Evolutionary conservation across 2,888 invertebrate species (phyloP).

Genomic region (Leptinotarsa peninsularis): DNA sequence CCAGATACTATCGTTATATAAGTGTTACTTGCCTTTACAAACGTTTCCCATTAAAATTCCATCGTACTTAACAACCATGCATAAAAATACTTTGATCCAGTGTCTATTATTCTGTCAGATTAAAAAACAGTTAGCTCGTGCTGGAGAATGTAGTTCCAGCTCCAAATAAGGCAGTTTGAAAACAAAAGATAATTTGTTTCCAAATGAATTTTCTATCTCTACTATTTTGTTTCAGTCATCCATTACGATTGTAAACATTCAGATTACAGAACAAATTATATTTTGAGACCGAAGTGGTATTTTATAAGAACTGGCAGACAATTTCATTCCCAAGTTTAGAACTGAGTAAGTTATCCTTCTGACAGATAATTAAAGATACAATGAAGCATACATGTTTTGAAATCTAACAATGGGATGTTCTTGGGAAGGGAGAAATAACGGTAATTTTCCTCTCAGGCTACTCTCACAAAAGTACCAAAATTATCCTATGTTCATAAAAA

Average conservation of each 20-base stretch:
- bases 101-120: not conserved
- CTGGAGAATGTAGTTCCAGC: not conserved
- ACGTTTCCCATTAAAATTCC: not conserved
- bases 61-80: not conserved
- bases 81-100: not conserved
- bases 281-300: not conserved
- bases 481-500: not conserved
- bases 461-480: not conserved
- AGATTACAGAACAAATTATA: not conserved
- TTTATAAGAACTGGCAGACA: slow-evolving; percentile 9
- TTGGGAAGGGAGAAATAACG: not conserved
- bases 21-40: too few relatives aligned
- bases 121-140: not conserved
- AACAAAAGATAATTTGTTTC: slow-evolving; percentile 5
- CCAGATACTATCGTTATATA: too few relatives aligned
- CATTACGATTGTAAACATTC: not conserved
- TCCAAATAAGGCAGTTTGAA: slow-evolving; percentile 1
- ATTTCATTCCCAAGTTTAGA: not conserved
- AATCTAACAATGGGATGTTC: not conserved
- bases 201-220: not conserved
- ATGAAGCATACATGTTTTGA: not conserved
- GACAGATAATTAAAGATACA: slow-evolving; percentile 12
- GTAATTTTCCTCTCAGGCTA: not conserved
- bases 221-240: not conserved
- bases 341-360: slow-evolving; percentile 19